phyloP scores from a whole-genome alignment of 2,797 vertebrate genomes.

The Alouatta caraya region DNA sequence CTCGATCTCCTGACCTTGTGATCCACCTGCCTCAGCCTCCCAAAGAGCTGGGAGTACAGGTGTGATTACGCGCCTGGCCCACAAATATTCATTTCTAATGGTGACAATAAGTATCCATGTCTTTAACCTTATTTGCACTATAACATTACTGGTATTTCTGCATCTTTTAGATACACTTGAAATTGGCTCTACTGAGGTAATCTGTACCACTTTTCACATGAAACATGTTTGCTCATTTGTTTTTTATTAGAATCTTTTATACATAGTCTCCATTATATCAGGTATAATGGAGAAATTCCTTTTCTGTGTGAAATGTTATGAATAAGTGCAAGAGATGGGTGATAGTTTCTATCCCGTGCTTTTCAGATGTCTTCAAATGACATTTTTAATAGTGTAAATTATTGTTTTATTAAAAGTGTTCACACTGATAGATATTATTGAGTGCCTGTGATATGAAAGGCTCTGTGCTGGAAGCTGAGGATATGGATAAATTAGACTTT shows the following conservation, averaged over 20 bases:
- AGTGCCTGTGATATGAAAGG: neutral
- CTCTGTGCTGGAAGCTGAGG: neutral
- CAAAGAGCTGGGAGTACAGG: no score
- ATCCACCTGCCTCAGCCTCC: no score
- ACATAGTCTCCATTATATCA: neutral
- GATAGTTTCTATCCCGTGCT: neutral
- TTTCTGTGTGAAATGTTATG: neutral
- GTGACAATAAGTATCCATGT: neutral
- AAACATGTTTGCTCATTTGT: neutral
- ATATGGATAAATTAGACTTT: neutral
- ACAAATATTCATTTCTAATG: neutral
- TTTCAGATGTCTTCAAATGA: neutral
- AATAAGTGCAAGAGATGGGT: neutral
- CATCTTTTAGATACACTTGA: neutral
- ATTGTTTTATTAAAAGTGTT: neutral
- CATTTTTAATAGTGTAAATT: neutral
- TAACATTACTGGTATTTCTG: neutral
- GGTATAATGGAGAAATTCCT: neutral
- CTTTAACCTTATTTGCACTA: neutral
- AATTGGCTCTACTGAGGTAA: neutral
- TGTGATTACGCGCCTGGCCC: no score
- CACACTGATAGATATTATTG: neutral
- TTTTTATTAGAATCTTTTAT: neutral
- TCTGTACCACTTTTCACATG: neutral
- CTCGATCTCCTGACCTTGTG: no score